These are phyloP conservation scores for Heptranchias perlo DNA, from an alignment of 2,113 vertebrate genomes.

Conservation along the genomic window DNA sequence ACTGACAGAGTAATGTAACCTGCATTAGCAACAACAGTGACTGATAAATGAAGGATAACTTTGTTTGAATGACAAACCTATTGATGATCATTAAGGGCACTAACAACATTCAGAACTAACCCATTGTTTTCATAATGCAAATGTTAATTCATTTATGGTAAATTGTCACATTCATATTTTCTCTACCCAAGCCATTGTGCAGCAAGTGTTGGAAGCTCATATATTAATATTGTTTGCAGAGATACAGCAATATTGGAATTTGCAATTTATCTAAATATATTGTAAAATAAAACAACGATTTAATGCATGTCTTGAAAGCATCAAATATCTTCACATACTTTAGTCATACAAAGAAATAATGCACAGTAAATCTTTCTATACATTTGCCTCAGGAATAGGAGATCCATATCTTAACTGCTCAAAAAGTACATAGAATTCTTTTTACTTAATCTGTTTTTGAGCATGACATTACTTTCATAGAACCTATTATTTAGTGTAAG, in stretches of 20 bases:
- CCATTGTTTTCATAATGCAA: neutral
- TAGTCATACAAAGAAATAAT: neutral
- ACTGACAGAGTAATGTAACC: neutral
- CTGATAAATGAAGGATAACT: neutral
- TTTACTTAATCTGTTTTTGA: neutral
- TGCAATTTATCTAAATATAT: neutral
- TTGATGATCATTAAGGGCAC: neutral
- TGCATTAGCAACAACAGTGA: neutral
- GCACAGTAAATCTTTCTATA: neutral
- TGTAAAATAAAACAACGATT: neutral
- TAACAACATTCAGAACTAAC: neutral
- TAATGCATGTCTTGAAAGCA: neutral
- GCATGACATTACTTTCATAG: neutral
- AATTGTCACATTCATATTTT: slow-evolving; percentile 25
- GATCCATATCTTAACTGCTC: neutral
- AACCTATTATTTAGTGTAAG: neutral
- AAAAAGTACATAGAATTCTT: neutral
- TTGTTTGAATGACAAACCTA: neutral
- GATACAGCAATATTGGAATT: neutral
- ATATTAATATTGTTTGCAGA: neutral
- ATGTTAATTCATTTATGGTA: neutral
- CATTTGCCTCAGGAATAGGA: neutral
- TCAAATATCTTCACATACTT: slow-evolving; percentile 14
- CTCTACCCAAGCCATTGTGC: neutral
- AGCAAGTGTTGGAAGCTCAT: slow-evolving; percentile 24